phyloP scores from a whole-genome alignment of 2,888 invertebrate genomes.

The Sinopyrophorus schimmeli region DNA sequence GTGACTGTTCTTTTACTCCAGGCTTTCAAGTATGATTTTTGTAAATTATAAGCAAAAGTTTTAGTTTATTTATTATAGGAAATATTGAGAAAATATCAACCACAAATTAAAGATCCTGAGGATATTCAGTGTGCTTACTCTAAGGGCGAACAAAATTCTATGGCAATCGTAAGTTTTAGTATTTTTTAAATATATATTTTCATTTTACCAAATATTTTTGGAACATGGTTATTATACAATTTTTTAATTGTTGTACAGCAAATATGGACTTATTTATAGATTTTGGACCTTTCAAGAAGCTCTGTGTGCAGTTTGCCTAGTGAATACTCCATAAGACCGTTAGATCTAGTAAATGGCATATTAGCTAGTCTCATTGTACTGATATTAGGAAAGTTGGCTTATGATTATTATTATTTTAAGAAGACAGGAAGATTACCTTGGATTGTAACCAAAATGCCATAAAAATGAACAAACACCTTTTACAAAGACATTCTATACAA shows the following conservation, averaged over 20 bases:
- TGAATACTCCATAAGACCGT: conserved; percentile 63
- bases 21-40: conserved; percentile 77
- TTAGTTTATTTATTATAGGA: conserved; percentile 42
- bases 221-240: too few species aligned
- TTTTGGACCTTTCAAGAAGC: conserved; percentile 68
- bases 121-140: conserved; percentile 71
- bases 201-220: conserved; percentile 8
- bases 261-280: too few species aligned
- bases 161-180: conserved; percentile 59
- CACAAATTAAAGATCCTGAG: conserved; percentile 68
- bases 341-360: conserved; percentile 74
- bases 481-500: too few species aligned
- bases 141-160: conserved; percentile 65
- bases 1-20: conserved; percentile 80
- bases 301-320: conserved; percentile 67
- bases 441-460: conserved; percentile 80
- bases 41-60: too few species aligned
- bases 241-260: too few species aligned
- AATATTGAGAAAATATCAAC: conserved; percentile 68
- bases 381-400: conserved; percentile 74
- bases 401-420: conserved; percentile 82
- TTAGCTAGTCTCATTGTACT: conserved; percentile 69
- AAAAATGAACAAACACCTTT: too few species aligned
- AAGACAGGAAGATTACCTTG: conserved; percentile 80
- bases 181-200: neutral